Evolutionary conservation across 2,888 invertebrate species (phyloP), one percentile per base, ranked within the genome.

Genomic region (Xestobium rufovillosum): DNA sequence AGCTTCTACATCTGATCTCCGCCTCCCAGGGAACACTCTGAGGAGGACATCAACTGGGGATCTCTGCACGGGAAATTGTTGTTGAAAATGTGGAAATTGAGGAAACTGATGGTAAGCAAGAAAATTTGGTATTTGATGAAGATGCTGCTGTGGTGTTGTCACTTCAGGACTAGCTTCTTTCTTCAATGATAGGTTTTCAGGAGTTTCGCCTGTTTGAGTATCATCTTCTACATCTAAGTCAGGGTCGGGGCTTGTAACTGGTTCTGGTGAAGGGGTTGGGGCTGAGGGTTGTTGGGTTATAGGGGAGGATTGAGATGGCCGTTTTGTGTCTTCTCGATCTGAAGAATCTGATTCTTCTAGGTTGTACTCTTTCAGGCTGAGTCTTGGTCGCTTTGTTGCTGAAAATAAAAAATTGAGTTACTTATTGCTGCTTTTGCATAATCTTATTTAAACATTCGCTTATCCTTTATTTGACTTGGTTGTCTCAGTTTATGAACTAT

Each of bases 31-130:
- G 60, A 95, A 95, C 1, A 94, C 89, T 50, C 91, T 76, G 50
- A 86, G 75, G 6, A 95, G 71, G 1, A 91, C 86, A 60, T 94
- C 92, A 1, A 94, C 78, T 0, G 92, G 88, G 0, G 87, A 86
- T 34, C 86, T 72, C 49, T 73, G 73, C 40, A 69, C 67, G 26
- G 61, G 52, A 30, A 55, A 59, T 34, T 56, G 61, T 3, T 52
- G 51, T 37, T 65, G 59, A 50, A 70, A 70, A 36, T 68, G 68
- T 8, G 69, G 67, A 50, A 71, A 66, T 37, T 68, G 67, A 15
- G 64, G 66, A 40, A 68, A 68, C 4, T 61, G 64, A 36, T 57
- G 60, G 31, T 72, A 72, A 32, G 71, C 71, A 42, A 72, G 67
- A 3, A 73, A 69, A 3, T 46, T 50, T 11, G 60, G 47, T 27